Evolutionary conservation across 2,797 vertebrate genomes (phyloP), one percentile per base, ranked within the genome.

Genomic region (Parauchenoglanis punctatus): DNA sequence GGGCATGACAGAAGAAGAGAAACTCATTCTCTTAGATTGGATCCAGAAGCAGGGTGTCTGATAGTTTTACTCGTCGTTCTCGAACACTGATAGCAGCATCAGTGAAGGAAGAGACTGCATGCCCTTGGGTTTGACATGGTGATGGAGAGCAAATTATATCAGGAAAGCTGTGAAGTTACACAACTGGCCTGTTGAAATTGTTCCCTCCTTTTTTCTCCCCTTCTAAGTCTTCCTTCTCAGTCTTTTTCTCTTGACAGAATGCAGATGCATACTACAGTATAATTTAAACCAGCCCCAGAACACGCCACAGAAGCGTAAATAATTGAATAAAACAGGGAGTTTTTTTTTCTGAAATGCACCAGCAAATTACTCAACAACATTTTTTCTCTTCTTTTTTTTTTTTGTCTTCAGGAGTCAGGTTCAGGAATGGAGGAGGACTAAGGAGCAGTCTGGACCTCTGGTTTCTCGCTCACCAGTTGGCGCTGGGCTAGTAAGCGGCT

Each of bases 251-350:
- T 81, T 88, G 90, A 88, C 68, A 85, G 88, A 84, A 90, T 90
- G 83, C 89, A 92, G 92, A 94, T 91, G 63, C 90, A 93, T 35
- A 17, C 89, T 86, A 91, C 91, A 90, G 88, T 87, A 90, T 94
- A 94, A 96, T 94, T 94, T 89, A 92, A 95, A 94, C 91, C 95
- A 94, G 94, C 92, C 92, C 87, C 67, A 40, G 91, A 91, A 92
- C 89, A 90, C 92, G 95, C 95, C 95, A 93, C 95, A 95, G 93
- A 93, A 94, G 94, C 94, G 93, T 96, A 94, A 96, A 95, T 96
- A 96, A 95, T 95, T 95, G 91, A 95, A 95, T 95, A 93, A 95
- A 95, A 95, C 93, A 90, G 86, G 93, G 92, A 91, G 93, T 88
- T 92, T 91, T 94, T 94, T 90, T 94, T 94, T 93, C 90, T 91